phyloP scores from a whole-genome alignment of 2,113 vertebrate species.

The Gulo gulo region DNA sequence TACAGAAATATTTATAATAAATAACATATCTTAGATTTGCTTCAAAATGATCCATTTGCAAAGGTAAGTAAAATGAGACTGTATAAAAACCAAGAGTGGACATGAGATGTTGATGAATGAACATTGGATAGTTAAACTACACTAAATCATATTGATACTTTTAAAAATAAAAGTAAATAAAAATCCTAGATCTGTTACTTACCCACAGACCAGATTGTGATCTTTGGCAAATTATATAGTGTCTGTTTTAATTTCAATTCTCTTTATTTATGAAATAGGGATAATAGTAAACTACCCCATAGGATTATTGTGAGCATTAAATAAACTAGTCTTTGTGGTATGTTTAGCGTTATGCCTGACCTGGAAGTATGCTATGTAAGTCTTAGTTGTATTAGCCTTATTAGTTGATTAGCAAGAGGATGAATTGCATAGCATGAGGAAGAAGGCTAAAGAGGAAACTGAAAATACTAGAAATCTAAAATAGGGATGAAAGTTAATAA shows the following conservation, averaged over 20 bases:
- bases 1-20: neutral
- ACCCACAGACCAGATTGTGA: neutral
- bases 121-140: neutral
- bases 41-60: neutral
- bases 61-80: neutral
- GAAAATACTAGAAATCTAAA: neutral
- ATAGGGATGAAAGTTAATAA: neutral
- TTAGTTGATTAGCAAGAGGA: neutral
- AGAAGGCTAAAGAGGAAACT: neutral
- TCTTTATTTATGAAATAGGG: neutral
- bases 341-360: neutral
- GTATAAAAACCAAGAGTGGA: neutral
- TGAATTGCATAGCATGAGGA: neutral
- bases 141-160: neutral
- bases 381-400: neutral
- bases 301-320: neutral
- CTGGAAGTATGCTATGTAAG: neutral
- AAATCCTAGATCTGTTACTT: neutral
- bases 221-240: neutral
- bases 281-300: neutral
- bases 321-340: neutral
- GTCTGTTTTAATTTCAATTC: neutral
- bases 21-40: neutral
- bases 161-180: neutral
- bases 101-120: neutral